Conservation (phyloP, 37 sponge, comb jelly and placozoan species). For the Axinella damicornis region DNA sequence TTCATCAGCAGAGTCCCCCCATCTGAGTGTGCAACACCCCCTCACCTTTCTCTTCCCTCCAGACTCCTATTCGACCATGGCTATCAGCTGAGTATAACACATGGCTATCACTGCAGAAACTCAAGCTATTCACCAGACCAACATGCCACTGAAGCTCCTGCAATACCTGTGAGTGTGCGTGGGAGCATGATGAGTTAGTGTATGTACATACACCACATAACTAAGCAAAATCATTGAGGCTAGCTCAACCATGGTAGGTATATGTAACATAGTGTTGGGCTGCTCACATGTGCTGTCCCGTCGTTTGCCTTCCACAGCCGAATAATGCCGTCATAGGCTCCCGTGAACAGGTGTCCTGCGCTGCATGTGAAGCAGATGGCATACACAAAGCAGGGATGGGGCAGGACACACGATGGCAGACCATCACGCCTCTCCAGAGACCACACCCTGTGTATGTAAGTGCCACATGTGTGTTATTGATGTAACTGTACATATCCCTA, state of each 20-base stretch:
- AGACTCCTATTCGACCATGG: conserved; percentile 58
- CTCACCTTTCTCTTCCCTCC: conserved; percentile 46
- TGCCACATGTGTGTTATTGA: neutral
- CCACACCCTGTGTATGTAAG: conserved; percentile 19
- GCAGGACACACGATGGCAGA: conserved; percentile 38
- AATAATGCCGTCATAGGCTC: conserved; percentile 78
- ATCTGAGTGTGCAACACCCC: neutral
- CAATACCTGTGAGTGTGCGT: neutral
- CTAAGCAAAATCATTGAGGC: too few species aligned
- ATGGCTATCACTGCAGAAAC: neutral
- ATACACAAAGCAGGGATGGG: conserved; percentile 94
- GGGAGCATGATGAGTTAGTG: too few species aligned
- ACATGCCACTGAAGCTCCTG: conserved; percentile 44
- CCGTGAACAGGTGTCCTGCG: conserved; percentile 61
- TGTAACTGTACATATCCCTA: too few species aligned
- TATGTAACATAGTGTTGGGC: too few species aligned
- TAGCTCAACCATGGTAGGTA: too few species aligned
- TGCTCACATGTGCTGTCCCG: conserved; percentile 11
- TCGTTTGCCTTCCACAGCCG: conserved; percentile 66
- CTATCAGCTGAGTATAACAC: conserved; percentile 77
- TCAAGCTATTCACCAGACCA: conserved; percentile 67
- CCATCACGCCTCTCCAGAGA: conserved; percentile 9
- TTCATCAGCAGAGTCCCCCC: too few species aligned
- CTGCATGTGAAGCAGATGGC: conserved; percentile 38
- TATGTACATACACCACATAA: too few species aligned